These are phyloP conservation scores for Enteromius viviparus DNA, from an alignment of 2,797 vertebrate genomes.

Conservation along the genomic window DNA sequence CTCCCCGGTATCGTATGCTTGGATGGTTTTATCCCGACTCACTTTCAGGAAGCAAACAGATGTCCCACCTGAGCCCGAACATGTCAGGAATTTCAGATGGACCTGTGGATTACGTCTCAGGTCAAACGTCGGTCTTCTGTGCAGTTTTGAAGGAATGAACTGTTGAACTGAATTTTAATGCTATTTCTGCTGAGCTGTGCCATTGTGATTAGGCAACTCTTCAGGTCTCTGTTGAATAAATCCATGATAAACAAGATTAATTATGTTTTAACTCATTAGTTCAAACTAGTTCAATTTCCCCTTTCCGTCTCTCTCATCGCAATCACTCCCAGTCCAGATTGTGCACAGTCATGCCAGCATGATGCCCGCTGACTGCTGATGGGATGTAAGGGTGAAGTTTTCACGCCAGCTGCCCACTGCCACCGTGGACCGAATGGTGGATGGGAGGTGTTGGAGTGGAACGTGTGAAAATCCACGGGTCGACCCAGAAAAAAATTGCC, in stretches of 20 bases:
- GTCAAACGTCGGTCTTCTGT: conserved; percentile 6
- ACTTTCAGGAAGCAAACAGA: conserved; percentile 70
- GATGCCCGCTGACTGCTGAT: conserved; percentile 63
- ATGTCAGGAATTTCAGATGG: conserved; percentile 71
- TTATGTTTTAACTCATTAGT: background rate
- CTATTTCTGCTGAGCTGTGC: background rate
- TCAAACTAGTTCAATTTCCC: conserved; percentile 23
- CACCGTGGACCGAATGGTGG: conserved; percentile 29
- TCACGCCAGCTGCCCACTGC: conserved; percentile 39
- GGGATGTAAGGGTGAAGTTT: conserved; percentile 52
- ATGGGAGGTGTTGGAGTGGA: conserved; percentile 28
- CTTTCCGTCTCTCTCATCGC: background rate
- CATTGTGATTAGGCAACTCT: background rate
- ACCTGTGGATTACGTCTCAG: conserved; percentile 48
- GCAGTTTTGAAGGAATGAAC: conserved; percentile 40
- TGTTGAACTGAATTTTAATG: conserved; percentile 38
- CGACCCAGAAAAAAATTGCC: conserved; percentile 16
- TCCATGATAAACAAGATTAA: background rate
- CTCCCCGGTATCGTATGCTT: conserved; percentile 58
- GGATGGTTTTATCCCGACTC: conserved; percentile 60
- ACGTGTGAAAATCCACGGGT: conserved; percentile 27
- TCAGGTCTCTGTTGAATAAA: background rate
- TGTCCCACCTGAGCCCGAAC: conserved; percentile 68
- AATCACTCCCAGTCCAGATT: conserved; percentile 59
- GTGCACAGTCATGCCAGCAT: conserved; percentile 64